Percentiles rank a stretch among this genome's conserved stretches.
Conservation (phyloP, 2,888 invertebrate genomes). For the Hydrotaea diabolus region DNA sequence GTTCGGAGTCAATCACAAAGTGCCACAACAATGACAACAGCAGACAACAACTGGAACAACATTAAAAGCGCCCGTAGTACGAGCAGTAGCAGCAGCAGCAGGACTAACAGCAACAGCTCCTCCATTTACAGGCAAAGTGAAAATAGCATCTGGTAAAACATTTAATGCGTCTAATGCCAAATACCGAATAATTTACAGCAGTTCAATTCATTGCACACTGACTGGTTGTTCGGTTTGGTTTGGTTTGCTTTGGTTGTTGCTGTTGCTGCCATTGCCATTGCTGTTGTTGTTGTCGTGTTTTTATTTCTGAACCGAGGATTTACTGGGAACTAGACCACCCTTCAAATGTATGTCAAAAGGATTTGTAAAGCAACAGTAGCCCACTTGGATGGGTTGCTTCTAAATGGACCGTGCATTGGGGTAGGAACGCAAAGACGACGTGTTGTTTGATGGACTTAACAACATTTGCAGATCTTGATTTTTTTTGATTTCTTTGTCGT, state of each 20-base stretch:
- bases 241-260: background rate
- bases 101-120: background rate
- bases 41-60: background rate
- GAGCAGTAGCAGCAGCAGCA: background rate
- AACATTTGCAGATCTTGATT: too few relatives aligned
- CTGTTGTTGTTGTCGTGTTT: background rate
- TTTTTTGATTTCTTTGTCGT: too few relatives aligned
- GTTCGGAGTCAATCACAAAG: constrained; percentile 20
- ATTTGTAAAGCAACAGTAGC: background rate
- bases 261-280: too few relatives aligned
- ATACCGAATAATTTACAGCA: constrained; percentile 36
- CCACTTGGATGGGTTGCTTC: background rate
- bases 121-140: constrained; percentile 4
- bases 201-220: constrained; percentile 7
- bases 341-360: constrained; percentile 2
- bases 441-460: too few relatives aligned
- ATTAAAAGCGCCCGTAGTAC: background rate
- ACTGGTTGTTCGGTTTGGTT: background rate
- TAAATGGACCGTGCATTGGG: background rate
- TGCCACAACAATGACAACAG: constrained; percentile 11
- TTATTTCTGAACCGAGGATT: background rate
- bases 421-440: too few relatives aligned
- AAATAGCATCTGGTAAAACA: constrained; percentile 39
- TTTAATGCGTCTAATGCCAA: constrained; percentile 39
- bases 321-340: background rate